Evolutionary conservation across 2,797 vertebrate genomes (phyloP).

Genomic region (Erethizon dorsatum): DNA sequence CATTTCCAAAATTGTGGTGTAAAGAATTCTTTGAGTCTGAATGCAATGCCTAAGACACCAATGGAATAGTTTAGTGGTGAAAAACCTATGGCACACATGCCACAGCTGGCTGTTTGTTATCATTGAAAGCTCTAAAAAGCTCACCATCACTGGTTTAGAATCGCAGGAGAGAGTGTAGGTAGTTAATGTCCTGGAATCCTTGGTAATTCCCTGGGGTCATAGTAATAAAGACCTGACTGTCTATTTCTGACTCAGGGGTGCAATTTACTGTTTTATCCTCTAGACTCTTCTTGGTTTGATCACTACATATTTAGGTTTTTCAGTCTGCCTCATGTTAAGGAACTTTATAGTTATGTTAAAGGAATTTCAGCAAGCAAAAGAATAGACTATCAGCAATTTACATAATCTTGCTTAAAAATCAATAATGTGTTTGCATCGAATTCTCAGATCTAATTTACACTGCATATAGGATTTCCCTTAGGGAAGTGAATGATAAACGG

Average conservation of each 20-base stretch:
- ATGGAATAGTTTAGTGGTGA: not conserved
- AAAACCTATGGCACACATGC: not conserved
- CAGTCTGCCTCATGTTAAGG: not conserved
- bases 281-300: not conserved
- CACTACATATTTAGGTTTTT: not conserved
- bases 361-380: conserved; percentile 46
- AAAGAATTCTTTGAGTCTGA: not conserved
- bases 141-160: not conserved
- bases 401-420: conserved; percentile 74
- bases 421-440: conserved; percentile 43
- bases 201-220: rapidly evolving
- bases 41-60: not conserved
- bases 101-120: not conserved
- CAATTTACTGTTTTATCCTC: not conserved
- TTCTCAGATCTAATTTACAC: conserved; percentile 63
- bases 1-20: not conserved
- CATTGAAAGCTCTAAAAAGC: not conserved
- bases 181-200: not conserved
- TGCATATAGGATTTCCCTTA: not conserved
- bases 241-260: not conserved
- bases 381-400: conserved; percentile 50
- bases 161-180: rapidly evolving
- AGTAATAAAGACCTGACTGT: not conserved
- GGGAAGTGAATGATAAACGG: not conserved
- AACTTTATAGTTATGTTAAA: conserved; percentile 66